phyloP scores from a whole-genome alignment of 2,888 invertebrate genomes.

The Thera britannica region DNA sequence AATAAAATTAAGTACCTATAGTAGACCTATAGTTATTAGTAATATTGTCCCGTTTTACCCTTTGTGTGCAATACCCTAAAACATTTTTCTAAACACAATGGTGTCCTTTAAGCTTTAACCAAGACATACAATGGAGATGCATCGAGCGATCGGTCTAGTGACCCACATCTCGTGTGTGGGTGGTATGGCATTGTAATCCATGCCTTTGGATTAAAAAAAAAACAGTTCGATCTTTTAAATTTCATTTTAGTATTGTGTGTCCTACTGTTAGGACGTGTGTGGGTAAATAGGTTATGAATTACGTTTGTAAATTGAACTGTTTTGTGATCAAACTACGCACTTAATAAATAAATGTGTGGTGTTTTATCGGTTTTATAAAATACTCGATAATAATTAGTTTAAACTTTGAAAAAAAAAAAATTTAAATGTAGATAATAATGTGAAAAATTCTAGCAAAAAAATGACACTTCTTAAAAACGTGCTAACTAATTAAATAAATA shows the following conservation, averaged over 20 bases:
- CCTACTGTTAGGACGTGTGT: slow-evolving; percentile 58
- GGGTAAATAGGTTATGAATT: slow-evolving; percentile 5
- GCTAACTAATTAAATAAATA: too few species aligned
- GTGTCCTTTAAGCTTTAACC: slow-evolving; percentile 24
- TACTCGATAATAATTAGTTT: too few species aligned
- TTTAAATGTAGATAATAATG: too few species aligned
- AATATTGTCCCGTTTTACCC: too few species aligned
- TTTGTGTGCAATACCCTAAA: slow-evolving; percentile 9
- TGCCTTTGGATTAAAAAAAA: slow-evolving; percentile 63
- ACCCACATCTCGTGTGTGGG: slow-evolving; percentile 67
- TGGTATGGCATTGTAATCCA: slow-evolving; percentile 63
- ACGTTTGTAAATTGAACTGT: neutral
- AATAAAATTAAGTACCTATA: too few species aligned
- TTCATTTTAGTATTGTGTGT: slow-evolving; percentile 68
- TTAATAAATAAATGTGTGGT: neutral
- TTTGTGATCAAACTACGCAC: neutral
- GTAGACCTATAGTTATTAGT: too few species aligned
- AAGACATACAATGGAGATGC: slow-evolving; percentile 51
- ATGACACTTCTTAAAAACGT: too few species aligned
- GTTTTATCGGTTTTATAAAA: too few species aligned
- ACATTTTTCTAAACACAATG: slow-evolving; percentile 15
- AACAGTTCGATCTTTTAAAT: slow-evolving; percentile 57
- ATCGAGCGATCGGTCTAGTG: slow-evolving; percentile 71
- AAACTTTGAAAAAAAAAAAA: too few species aligned
- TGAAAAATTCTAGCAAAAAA: too few species aligned